Evolutionary conservation across 92 coral and sea anemone genomes (phyloP).

Genomic region (Zoanthus solanderi): DNA sequence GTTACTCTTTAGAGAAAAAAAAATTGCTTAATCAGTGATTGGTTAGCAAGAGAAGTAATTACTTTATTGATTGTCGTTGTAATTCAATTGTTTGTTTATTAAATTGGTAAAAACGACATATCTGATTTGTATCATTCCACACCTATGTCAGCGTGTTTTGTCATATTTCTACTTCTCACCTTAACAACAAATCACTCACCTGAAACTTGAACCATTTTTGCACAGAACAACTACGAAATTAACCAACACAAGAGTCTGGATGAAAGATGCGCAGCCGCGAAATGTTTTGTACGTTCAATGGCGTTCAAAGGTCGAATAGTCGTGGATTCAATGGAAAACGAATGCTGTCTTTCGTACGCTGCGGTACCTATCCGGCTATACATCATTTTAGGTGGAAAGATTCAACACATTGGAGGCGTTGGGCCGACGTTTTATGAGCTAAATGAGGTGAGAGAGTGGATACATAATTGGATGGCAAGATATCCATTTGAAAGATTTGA

Average conservation of each 20-base stretch:
- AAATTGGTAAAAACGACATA: not conserved
- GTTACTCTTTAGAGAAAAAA: too few relatives aligned
- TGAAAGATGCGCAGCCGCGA: conserved; percentile 37
- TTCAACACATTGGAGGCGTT: conserved; percentile 64
- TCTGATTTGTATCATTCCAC: not conserved
- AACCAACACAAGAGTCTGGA: conserved; percentile 22
- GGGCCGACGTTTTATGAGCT: conserved; percentile 71
- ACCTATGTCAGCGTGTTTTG: not conserved
- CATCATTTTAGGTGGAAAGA: conserved; percentile 58
- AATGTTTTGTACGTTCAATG: not conserved
- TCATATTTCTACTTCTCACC: not conserved
- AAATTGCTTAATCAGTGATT: too few relatives aligned
- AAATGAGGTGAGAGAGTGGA: conserved; percentile 62
- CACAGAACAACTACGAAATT: conserved; percentile 11
- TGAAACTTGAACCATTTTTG: conserved; percentile 1
- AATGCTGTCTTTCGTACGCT: conserved; percentile 67
- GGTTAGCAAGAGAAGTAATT: too few relatives aligned
- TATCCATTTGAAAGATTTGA: not conserved
- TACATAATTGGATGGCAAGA: conserved; percentile 39
- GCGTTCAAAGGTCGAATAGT: conserved; percentile 27
- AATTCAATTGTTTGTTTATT: not conserved
- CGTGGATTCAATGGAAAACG: conserved; percentile 75
- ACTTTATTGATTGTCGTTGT: too few relatives aligned
- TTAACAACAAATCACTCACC: not conserved
- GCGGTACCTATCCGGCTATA: conserved; percentile 69